Evolutionary conservation across 2,113 vertebrate genomes (phyloP).

Genomic region (Hepsetus odoe): DNA sequence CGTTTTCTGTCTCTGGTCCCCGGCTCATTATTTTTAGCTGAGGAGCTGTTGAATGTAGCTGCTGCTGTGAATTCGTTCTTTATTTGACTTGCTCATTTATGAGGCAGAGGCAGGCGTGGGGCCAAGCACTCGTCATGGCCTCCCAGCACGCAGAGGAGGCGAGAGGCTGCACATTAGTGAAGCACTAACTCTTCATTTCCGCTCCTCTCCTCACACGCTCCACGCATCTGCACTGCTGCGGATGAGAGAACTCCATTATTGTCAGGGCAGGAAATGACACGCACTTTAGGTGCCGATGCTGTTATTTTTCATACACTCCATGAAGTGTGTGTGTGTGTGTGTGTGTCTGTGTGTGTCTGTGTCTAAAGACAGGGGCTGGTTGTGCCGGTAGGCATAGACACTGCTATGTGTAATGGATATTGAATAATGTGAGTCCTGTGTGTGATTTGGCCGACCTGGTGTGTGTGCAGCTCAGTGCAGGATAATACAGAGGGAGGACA

Average conservation of each 20-base stretch:
- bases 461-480: not conserved
- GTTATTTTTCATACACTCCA: not conserved
- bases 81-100: slow-evolving; percentile 32
- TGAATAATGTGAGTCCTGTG: not conserved
- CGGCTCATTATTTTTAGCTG: slow-evolving; percentile 44
- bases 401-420: not conserved
- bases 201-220: not conserved
- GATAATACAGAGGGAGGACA: not conserved
- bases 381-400: too few relatives aligned
- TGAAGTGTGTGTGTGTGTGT: not conserved
- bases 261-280: slow-evolving; percentile 34
- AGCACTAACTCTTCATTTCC: slow-evolving; percentile 38
- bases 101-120: slow-evolving; percentile 19
- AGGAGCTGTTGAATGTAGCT: slow-evolving; percentile 44
- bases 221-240: slow-evolving; percentile 20
- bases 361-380: not conserved
- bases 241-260: slow-evolving; percentile 19
- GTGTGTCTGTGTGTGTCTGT: not conserved
- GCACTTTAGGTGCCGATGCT: slow-evolving; percentile 16
- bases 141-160: not conserved
- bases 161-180: slow-evolving; percentile 26
- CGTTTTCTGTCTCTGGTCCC: slow-evolving; percentile 24
- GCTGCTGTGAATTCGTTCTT: slow-evolving; percentile 34
- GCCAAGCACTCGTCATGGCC: slow-evolving; percentile 27
- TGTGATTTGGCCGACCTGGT: not conserved